A percentile compares a stretch with the other conserved stretches of the same genome.
These are phyloP conservation scores for Trogon surrucura DNA, from an alignment of 2,113 vertebrate genomes.

Conservation along the genomic window DNA sequence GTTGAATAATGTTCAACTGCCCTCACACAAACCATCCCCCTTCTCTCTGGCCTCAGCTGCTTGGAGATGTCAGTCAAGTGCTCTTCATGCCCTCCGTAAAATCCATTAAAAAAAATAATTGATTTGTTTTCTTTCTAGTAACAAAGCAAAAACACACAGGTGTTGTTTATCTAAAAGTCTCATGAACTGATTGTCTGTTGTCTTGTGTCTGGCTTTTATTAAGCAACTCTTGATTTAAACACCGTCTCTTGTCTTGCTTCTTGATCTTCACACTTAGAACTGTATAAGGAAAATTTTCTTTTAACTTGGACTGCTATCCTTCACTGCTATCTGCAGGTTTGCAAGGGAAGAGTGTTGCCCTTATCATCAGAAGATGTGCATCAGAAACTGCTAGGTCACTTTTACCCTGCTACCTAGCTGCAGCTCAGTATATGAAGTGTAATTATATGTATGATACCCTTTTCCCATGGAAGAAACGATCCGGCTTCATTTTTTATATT, in stretches of 20 bases:
- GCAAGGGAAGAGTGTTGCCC: background rate
- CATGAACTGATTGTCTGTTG: background rate
- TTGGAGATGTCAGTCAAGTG: background rate
- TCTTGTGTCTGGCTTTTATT: background rate
- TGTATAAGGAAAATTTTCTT: background rate
- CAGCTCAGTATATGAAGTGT: background rate
- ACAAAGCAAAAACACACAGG: background rate
- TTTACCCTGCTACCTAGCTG: background rate
- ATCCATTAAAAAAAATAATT: background rate
- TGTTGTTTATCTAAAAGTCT: background rate
- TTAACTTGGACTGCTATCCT: background rate
- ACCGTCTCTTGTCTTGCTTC: background rate
- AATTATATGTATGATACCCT: background rate
- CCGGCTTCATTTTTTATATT: background rate
- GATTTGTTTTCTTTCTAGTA: background rate
- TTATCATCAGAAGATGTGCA: background rate
- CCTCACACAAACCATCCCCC: background rate
- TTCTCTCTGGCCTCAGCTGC: background rate
- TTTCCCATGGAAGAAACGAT: background rate
- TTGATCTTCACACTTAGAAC: background rate
- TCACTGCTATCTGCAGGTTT: background rate
- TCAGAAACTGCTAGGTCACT: background rate
- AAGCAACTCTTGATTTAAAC: background rate
- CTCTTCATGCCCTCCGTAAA: background rate
- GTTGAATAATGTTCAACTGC: background rate